Evolutionary conservation across 2,113 vertebrate species (phyloP), one percentile per base, ranked within the genome.

Genomic region (Misgurnus mizolepis): DNA sequence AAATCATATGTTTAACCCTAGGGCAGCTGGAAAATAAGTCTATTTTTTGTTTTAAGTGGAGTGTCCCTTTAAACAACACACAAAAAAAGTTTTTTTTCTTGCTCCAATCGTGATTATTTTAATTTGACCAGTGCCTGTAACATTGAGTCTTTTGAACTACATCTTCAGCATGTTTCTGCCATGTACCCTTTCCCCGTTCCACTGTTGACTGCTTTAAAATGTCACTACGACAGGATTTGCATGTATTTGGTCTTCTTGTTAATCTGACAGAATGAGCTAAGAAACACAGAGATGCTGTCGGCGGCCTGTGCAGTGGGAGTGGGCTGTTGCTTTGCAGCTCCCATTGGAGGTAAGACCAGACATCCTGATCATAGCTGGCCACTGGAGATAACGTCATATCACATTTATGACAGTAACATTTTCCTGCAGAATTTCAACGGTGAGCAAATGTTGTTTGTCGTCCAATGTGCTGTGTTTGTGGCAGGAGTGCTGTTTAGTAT

Each of bases 281-380:
- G 97, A 83, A 98, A 99, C 90, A 99, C 95, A 0, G 98, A 99
- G 91, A 99, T 99, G 97, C 93, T 99, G 87, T 97, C 97, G 0
- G 96, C 98, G 0, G 97, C 98, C 64, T 99, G 98, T 0, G 98
- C 98, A 0, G 98, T 99, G 3, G 97, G 98, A 7, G 96, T 99
- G 1, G 97, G 98, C 83, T 99, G 97, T 91, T 99, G 98, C 89
- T 99, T 99, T 0, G 98, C 98, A 0, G 98, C 98, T 0, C 98
- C 98, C 6, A 98, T 99, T 0, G 98, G 98, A 95, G 98, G 98
- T 98, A 95, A 96, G 94, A 55, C 61, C 75, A 66, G 34, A 77
- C 62, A 18, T 41, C 17, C 14, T 18, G 62, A 77, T 66, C 74
- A 77, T 66, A 53, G 61, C 75, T 77, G 75, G 67, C 72, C 81